Conservation (phyloP, 1,140 invertebrate genomes). For the Goniozus legneri region DNA sequence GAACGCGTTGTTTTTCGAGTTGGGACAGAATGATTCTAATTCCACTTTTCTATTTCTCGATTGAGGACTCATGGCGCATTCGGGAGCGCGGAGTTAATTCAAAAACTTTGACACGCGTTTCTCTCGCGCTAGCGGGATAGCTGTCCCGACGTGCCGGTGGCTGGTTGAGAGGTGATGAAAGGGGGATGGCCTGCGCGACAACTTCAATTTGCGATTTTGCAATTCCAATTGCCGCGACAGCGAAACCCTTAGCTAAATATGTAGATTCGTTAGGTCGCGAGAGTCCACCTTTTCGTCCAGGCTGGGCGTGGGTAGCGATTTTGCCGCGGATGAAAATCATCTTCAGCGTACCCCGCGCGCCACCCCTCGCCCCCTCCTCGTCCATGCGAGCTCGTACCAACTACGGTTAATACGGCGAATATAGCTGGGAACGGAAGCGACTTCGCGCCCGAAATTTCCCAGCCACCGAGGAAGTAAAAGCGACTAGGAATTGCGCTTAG, state of each 20-base stretch:
- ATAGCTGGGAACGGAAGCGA: too few species aligned
- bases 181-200: slow-evolving; percentile 24
- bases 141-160: slow-evolving; percentile 1
- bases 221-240: slow-evolving; percentile 38
- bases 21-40: too few species aligned
- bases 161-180: slow-evolving; percentile 2
- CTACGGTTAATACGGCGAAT: too few species aligned
- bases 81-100: slow-evolving; percentile 28
- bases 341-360: background rate
- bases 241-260: slow-evolving; percentile 34
- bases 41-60: too few species aligned
- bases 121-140: too few species aligned
- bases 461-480: too few species aligned
- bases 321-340: slow-evolving; percentile 1
- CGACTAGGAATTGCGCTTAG: too few species aligned
- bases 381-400: too few species aligned
- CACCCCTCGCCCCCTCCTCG: background rate
- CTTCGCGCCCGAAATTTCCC: too few species aligned
- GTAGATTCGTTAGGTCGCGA: slow-evolving; percentile 28
- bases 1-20: too few species aligned
- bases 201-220: slow-evolving; percentile 43
- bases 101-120: slow-evolving; percentile 29
- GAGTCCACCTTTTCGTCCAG: slow-evolving; percentile 10
- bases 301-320: too few species aligned
- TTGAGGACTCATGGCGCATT: too few species aligned